A percentile compares a stretch with the other conserved stretches of the same genome.
These are phyloP conservation scores for Papilio protenor DNA, from an alignment of 2,888 invertebrate species.

Conservation along the genomic window DNA sequence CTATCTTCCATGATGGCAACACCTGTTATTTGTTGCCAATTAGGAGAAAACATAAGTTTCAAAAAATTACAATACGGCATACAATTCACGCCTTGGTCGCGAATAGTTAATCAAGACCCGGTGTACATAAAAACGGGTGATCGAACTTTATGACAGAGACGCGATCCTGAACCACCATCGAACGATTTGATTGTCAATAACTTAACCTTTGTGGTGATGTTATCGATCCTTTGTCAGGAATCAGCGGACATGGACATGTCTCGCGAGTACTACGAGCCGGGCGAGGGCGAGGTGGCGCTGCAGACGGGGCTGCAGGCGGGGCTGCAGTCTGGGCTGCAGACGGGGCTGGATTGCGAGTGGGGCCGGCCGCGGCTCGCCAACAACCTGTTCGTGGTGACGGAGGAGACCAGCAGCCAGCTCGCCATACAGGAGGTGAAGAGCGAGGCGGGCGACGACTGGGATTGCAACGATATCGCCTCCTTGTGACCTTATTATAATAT, in stretches of 20 bases:
- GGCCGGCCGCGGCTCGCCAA: constrained; percentile 42
- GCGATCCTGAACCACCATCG: not conserved
- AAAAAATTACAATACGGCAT: too few relatives aligned
- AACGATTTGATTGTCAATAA: not conserved
- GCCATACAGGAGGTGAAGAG: constrained; percentile 63
- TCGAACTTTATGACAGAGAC: too few relatives aligned
- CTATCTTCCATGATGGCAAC: not conserved
- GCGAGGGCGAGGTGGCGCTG: constrained; percentile 49
- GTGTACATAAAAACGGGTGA: too few relatives aligned
- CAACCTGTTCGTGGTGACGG: constrained; percentile 62
- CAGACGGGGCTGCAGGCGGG: not conserved
- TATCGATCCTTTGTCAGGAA: constrained; percentile 51
- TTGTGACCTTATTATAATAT: constrained; percentile 51
- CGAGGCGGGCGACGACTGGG: constrained; percentile 54
- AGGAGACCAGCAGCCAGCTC: constrained; percentile 73
- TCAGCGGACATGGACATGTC: constrained; percentile 51
- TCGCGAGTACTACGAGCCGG: constrained; percentile 55
- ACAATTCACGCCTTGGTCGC: too few relatives aligned
- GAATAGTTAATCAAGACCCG: too few relatives aligned
- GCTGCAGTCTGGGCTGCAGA: not conserved
- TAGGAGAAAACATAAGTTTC: too few relatives aligned
- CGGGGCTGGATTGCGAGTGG: constrained; percentile 44
- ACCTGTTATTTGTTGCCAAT: not conserved
- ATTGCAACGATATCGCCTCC: constrained; percentile 50
- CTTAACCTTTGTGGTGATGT: not conserved